Conservation (phyloP, 2,113 vertebrate species). For the Crotalus tigris region DNA sequence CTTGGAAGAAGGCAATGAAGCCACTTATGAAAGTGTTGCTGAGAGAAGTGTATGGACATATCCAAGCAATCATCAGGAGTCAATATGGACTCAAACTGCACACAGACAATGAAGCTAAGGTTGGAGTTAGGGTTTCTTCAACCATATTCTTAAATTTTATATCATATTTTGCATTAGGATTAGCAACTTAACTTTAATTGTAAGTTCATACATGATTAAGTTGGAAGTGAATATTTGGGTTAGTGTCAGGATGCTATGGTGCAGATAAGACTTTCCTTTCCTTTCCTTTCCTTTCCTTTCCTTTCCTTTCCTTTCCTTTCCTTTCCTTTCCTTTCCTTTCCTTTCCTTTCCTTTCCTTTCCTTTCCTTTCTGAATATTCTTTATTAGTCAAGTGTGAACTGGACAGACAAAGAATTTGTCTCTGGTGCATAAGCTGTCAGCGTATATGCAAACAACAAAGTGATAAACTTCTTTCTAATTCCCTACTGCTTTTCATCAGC, state of each 20-base stretch:
- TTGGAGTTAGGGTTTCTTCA: neutral
- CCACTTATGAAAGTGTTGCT: neutral
- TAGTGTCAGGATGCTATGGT: neutral
- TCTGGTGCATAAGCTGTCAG: neutral
- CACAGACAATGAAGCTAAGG: neutral
- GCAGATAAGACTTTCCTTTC: neutral
- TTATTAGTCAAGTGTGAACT: neutral
- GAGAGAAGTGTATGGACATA: neutral
- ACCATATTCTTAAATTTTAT: neutral
- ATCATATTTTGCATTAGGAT: neutral
- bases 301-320: too few species aligned
- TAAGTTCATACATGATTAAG: neutral
- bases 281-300: neutral
- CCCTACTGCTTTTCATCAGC: neutral
- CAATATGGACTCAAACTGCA: neutral
- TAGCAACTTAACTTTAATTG: neutral
- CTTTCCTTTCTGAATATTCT: neutral
- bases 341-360: too few species aligned
- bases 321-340: too few species aligned
- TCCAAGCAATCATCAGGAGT: neutral
- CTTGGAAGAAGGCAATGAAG: neutral
- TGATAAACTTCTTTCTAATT: neutral
- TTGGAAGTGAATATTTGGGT: neutral
- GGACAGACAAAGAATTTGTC: neutral
- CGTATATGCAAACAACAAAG: neutral